These are phyloP conservation scores for Epirrhoe alternata DNA, from an alignment of 2,888 invertebrate genomes.

Conservation along the genomic window DNA sequence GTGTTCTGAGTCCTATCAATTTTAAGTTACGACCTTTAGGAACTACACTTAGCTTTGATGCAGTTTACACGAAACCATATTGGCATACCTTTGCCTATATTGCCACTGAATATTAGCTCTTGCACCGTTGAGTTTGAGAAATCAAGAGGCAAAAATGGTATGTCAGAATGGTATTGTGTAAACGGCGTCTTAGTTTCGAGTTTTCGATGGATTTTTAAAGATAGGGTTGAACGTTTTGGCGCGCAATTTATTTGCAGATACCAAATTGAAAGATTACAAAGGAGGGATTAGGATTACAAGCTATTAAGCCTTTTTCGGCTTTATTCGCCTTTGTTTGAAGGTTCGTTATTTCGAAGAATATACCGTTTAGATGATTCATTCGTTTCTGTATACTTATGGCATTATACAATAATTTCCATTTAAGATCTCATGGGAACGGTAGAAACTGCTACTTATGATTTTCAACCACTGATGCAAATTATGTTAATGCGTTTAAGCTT, in stretches of 20 bases:
- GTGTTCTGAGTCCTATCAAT: conserved; percentile 53
- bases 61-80: too few species aligned
- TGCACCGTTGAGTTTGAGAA: too few species aligned
- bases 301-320: conserved; percentile 45
- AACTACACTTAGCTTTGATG: conserved; percentile 2
- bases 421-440: conserved; percentile 28
- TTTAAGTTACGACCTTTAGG: conserved; percentile 9
- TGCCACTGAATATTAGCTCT: too few species aligned
- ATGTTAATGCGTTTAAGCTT: background rate
- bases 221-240: conserved; percentile 57
- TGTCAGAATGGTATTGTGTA: too few species aligned
- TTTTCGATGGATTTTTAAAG: conserved; percentile 65
- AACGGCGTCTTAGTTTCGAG: conserved; percentile 17
- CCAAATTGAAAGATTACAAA: conserved; percentile 72
- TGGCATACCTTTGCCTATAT: too few species aligned
- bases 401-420: conserved; percentile 16
- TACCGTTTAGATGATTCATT: conserved; percentile 27
- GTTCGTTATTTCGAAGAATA: conserved; percentile 20
- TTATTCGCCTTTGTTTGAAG: conserved; percentile 24
- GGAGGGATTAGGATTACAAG: conserved; percentile 57
- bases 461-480: background rate
- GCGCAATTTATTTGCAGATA: conserved; percentile 66
- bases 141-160: too few species aligned
- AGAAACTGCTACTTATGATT: conserved; percentile 23
- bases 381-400: conserved; percentile 18